phyloP scores from a whole-genome alignment of 2,888 invertebrate species.

The Cosmopolites sordidus region DNA sequence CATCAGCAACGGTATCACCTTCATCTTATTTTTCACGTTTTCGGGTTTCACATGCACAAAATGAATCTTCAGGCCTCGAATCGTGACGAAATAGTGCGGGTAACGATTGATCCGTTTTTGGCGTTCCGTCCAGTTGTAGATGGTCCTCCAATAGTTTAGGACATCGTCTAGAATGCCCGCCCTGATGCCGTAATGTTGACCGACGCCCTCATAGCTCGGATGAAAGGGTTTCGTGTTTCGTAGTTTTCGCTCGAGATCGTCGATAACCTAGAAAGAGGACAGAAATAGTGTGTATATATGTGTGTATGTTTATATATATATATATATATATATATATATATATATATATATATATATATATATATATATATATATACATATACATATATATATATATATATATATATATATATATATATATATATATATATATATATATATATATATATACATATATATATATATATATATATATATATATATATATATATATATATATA shows the following conservation, averaged over 20 bases:
- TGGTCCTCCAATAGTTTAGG: slow-evolving; percentile 68
- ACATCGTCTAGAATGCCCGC: slow-evolving; percentile 61
- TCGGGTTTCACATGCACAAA: slow-evolving; percentile 57
- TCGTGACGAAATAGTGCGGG: slow-evolving; percentile 65
- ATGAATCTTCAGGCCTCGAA: slow-evolving; percentile 68
- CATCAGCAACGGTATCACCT: slow-evolving; percentile 63
- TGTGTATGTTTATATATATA: too few relatives aligned
- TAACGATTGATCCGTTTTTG: slow-evolving; percentile 59
- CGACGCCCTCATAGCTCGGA: slow-evolving; percentile 59
- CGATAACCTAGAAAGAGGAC: slow-evolving; percentile 4
- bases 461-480: too few relatives aligned
- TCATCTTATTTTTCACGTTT: slow-evolving; percentile 33
- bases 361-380: too few relatives aligned
- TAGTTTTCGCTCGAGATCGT: slow-evolving; percentile 8
- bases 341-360: too few relatives aligned
- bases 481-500: too few relatives aligned
- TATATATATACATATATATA: too few relatives aligned
- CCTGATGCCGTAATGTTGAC: slow-evolving; percentile 79
- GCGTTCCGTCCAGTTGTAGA: slow-evolving; percentile 63
- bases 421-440: too few relatives aligned
- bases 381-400: too few relatives aligned
- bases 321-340: too few relatives aligned
- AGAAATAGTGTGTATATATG: too few relatives aligned
- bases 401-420: too few relatives aligned
- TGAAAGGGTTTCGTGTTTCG: slow-evolving; percentile 24